Evolutionary conservation across 1,140 invertebrate species (phyloP).

Genomic region (Drosophila suzukii): DNA sequence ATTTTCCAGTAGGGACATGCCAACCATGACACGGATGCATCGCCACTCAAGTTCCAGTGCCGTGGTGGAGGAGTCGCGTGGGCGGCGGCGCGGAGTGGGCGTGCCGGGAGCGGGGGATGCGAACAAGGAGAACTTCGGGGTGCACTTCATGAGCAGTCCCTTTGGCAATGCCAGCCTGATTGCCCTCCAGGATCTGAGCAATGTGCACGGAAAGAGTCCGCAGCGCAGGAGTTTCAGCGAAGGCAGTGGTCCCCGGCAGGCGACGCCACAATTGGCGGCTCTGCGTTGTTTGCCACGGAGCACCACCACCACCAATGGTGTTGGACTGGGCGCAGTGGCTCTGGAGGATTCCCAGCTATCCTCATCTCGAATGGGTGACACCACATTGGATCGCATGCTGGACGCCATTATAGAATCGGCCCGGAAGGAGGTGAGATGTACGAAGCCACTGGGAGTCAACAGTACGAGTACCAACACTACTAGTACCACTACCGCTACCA

Average conservation of each 20-base stretch:
- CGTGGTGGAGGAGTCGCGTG: constrained; percentile 61
- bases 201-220: constrained; percentile 77
- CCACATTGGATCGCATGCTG: constrained; percentile 80
- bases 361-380: constrained; percentile 82
- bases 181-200: constrained; percentile 78
- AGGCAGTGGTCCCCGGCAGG: constrained; percentile 67
- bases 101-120: constrained; percentile 42
- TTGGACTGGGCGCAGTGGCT: neutral
- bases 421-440: constrained; percentile 70
- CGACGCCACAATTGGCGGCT: constrained; percentile 65
- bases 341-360: constrained; percentile 75
- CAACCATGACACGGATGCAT: constrained; percentile 79
- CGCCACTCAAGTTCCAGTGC: constrained; percentile 75
- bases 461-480: neutral
- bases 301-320: neutral
- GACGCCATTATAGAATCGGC: constrained; percentile 83
- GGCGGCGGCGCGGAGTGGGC: constrained; percentile 28
- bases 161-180: constrained; percentile 79
- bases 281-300: constrained; percentile 56
- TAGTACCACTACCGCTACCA: neutral
- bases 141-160: constrained; percentile 78
- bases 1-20: constrained; percentile 58
- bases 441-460: constrained; percentile 13
- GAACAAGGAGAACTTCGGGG: constrained; percentile 80
- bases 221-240: constrained; percentile 67